Percentiles rank a stretch among this genome's conserved stretches.
These are phyloP conservation scores for Blastobasis adustella DNA, from an alignment of 2,888 invertebrate genomes.

Conservation along the genomic window DNA sequence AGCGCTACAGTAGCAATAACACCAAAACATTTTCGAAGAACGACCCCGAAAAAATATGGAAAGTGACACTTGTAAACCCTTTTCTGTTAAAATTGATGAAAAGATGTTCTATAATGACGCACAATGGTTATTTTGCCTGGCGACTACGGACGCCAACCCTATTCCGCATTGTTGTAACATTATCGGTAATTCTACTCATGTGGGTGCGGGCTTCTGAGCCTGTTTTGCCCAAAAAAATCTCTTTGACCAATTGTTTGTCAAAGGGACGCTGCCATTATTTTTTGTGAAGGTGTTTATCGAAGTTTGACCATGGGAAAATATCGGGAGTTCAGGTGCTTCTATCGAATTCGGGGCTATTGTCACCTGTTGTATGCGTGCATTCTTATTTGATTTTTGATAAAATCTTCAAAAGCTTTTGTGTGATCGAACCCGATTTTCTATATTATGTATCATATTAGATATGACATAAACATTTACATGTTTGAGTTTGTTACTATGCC, in stretches of 20 bases:
- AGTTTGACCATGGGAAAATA: constrained; percentile 75
- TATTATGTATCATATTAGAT: background rate
- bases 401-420: constrained; percentile 45
- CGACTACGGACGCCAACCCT: constrained; percentile 46
- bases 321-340: constrained; percentile 65
- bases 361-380: constrained; percentile 43
- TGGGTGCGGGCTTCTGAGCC: constrained; percentile 52
- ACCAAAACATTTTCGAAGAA: no score
- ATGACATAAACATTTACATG: no score
- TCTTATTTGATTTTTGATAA: constrained; percentile 42
- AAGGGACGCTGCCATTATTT: constrained; percentile 53
- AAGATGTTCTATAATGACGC: constrained; percentile 59
- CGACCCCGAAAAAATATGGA: constrained; percentile 23
- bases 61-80: constrained; percentile 69
- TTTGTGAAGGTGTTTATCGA: constrained; percentile 67
- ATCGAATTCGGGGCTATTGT: constrained; percentile 52
- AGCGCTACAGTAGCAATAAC: no score
- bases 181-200: constrained; percentile 57
- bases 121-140: constrained; percentile 68
- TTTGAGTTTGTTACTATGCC: constrained; percentile 5
- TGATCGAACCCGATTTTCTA: constrained; percentile 19
- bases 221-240: constrained; percentile 61
- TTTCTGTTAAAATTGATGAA: constrained; percentile 68
- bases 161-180: constrained; percentile 57
- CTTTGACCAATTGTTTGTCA: constrained; percentile 72